Evolutionary conservation across 1,140 invertebrate genomes (phyloP), one percentile per base, ranked within the genome.

Genomic region (Drosophila dunni): DNA sequence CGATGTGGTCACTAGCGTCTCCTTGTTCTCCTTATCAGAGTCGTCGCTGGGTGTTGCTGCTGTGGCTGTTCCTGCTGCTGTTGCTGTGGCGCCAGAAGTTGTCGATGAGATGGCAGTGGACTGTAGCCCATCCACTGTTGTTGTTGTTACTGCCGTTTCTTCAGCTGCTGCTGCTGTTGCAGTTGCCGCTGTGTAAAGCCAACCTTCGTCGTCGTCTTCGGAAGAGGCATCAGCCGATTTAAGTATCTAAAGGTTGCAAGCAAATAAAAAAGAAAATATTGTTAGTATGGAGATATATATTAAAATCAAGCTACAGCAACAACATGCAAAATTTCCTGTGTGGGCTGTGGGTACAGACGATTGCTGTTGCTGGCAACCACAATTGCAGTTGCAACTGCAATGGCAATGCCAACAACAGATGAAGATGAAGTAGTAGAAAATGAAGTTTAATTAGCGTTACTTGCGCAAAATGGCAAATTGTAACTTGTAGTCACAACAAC

Each of bases 21-120:
- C 85, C 75, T 92, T 91, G 67, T 92, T 92, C 74, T 92, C 91
- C 70, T 92, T 92, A 78, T 92, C 91, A 71, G 86, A 92, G 75
- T 92, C 91, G 78, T 90, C 89, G 72, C 58, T 86, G 62, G 79
- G 54, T 53, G 51, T 58, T 42, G 58, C 53, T 66, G 54, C 45
- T 50, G 60, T 46, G 34, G 58, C 58, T 51, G 71, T 38, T 38
- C 40, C 40, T 56, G 58, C 38, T 58, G 36, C 36, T 29, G 42
- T 11, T 46, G n/a, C 44, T 61, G 57, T 40, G 60, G 68, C 68
- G 60, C 68, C 71, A 65, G 79, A 84, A 13, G 84, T 89, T 56
- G 84, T 89, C 44, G 90, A 91, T 64, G 86, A 85, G 58, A 90
- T 63, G 13, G 81, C 65, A 33, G 86, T 57, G 24, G 90, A 91